Evolutionary conservation across 2,888 invertebrate genomes (phyloP).

Genomic region (Acrobasis repandana): DNA sequence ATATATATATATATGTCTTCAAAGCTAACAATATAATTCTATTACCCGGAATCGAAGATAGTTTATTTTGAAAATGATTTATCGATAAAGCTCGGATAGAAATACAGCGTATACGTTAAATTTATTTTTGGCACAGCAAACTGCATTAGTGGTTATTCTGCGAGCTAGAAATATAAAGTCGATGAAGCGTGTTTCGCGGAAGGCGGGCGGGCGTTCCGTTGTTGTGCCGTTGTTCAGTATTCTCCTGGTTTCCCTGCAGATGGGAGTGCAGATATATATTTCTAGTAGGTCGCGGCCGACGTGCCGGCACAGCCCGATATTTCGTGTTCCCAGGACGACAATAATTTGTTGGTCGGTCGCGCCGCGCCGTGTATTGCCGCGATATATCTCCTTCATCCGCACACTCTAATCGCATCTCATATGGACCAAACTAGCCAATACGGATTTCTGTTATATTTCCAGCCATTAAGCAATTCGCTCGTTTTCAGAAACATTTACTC

Average conservation of each 20-base stretch:
- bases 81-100: constrained; percentile 1
- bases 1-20: too few relatives aligned
- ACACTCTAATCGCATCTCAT: constrained; percentile 59
- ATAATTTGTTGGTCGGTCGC: constrained; percentile 78
- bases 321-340: constrained; percentile 74
- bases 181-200: constrained; percentile 20
- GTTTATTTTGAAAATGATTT: neutral
- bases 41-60: neutral
- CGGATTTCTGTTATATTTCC: neutral
- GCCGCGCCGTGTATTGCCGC: constrained; percentile 61
- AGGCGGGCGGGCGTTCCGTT: constrained; percentile 19
- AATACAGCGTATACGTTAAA: constrained; percentile 23
- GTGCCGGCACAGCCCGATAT: constrained; percentile 62
- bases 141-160: constrained; percentile 22
- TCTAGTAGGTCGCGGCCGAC: constrained; percentile 57
- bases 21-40: constrained; percentile 1
- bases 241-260: constrained; percentile 39
- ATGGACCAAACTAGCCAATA: constrained; percentile 47
- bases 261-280: constrained; percentile 57
- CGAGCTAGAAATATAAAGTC: constrained; percentile 23
- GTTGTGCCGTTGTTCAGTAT: constrained; percentile 33
- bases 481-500: neutral
- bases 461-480: neutral
- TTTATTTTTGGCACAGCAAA: constrained; percentile 23
- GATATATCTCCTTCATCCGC: constrained; percentile 66